Percentiles rank a stretch among this genome's conserved stretches.
Conservation (phyloP, 2,113 vertebrate species). For the Zonotrichia leucophrys region DNA sequence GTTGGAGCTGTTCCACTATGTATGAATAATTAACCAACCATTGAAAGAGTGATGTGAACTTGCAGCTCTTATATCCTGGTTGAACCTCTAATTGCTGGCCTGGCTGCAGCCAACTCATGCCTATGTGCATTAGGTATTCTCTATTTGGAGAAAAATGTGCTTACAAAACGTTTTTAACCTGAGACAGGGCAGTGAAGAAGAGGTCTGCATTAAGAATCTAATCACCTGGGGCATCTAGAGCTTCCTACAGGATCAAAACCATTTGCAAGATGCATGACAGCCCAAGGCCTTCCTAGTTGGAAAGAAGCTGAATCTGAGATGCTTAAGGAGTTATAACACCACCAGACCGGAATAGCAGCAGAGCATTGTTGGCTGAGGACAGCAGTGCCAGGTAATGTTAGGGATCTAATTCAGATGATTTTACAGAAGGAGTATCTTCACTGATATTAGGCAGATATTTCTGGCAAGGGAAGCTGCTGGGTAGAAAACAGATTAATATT, state of each 20-base stretch:
- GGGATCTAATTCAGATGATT: neutral
- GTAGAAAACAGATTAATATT: neutral
- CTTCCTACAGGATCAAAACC: neutral
- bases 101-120: neutral
- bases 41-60: neutral
- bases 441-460: neutral
- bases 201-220: neutral
- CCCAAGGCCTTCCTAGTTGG: rapidly evolving
- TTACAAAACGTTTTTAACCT: neutral
- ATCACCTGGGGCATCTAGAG: neutral
- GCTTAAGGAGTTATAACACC: neutral
- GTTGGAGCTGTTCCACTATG: neutral
- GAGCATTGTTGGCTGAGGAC: neutral
- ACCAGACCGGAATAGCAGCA: neutral
- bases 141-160: neutral
- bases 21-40: constrained; percentile 15
- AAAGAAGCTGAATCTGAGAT: neutral
- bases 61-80: neutral
- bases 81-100: neutral
- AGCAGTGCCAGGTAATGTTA: neutral
- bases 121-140: neutral
- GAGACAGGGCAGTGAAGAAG: neutral
- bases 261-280: neutral
- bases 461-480: neutral
- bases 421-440: neutral